Percentiles rank a stretch among this genome's conserved stretches.
phyloP scores from a whole-genome alignment of 2,113 vertebrate species.

The Prunella fulvescens region DNA sequence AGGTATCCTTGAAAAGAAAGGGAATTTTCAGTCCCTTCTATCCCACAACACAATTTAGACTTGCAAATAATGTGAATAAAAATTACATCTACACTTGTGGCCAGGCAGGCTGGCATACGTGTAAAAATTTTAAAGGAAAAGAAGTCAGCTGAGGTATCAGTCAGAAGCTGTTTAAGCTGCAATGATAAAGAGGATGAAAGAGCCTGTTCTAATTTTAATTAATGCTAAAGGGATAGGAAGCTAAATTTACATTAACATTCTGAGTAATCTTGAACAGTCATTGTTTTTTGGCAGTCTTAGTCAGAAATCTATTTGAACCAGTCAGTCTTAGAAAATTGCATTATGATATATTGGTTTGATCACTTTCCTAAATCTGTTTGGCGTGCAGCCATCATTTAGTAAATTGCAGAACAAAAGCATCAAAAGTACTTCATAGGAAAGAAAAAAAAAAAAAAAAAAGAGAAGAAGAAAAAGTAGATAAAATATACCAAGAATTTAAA shows the following conservation, averaged over 20 bases:
- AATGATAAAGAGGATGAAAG: not conserved
- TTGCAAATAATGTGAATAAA: not conserved
- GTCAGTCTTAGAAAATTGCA: not conserved
- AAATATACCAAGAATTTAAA: not conserved
- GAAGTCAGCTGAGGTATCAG: not conserved
- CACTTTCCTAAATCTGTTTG: not conserved
- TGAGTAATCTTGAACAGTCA: conserved; percentile 5
- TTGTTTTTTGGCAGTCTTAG: not conserved
- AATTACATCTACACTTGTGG: not conserved
- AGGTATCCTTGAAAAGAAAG: not conserved
- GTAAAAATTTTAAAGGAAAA: not conserved
- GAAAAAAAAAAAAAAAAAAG: not conserved
- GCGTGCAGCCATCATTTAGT: not conserved
- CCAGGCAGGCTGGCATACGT: not conserved
- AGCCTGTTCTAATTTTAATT: conserved; percentile 40
- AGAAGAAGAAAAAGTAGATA: not conserved
- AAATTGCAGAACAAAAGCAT: not conserved
- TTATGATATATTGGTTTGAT: conserved; percentile 6
- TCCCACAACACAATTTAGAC: not conserved
- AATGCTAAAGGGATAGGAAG: not conserved
- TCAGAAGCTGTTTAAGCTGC: not conserved
- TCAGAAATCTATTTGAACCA: not conserved
- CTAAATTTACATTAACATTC: not conserved
- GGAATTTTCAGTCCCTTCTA: not conserved
- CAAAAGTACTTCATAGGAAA: not conserved